Conservation (phyloP, 1,140 invertebrate genomes). For the Diuraphis noxia region DNA sequence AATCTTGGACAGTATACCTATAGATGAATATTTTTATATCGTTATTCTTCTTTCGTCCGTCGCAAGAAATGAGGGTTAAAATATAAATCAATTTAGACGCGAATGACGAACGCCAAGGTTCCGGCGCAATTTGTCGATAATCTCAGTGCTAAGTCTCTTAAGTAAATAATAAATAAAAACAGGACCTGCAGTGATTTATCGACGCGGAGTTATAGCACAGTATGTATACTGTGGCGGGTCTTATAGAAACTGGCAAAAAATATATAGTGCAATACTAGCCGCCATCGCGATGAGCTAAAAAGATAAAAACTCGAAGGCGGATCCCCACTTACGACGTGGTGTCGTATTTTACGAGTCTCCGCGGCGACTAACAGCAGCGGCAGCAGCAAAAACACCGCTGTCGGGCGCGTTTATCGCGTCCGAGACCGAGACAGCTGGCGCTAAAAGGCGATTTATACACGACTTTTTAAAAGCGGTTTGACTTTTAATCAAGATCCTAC, state of each 20-base stretch:
- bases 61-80: background rate
- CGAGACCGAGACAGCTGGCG: background rate
- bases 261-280: background rate
- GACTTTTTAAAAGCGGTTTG: background rate
- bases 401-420: background rate
- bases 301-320: slow-evolving; percentile 21
- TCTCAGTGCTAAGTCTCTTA: background rate
- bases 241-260: background rate
- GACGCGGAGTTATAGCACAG: background rate
- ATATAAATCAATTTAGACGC: background rate
- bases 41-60: background rate
- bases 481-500: slow-evolving; percentile 4
- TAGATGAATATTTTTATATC: background rate
- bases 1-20: background rate
- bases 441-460: slow-evolving; percentile 35
- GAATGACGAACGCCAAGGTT: background rate
- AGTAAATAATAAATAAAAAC: slow-evolving; percentile 4
- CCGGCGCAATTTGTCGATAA: background rate
- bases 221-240: background rate
- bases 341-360: slow-evolving; percentile 22
- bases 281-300: background rate
- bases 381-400: background rate
- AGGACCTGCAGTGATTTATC: background rate
- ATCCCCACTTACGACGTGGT: background rate
- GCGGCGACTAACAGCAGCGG: background rate